Conservation (phyloP, 2,888 invertebrate species). For the Deroplatys truncata region DNA sequence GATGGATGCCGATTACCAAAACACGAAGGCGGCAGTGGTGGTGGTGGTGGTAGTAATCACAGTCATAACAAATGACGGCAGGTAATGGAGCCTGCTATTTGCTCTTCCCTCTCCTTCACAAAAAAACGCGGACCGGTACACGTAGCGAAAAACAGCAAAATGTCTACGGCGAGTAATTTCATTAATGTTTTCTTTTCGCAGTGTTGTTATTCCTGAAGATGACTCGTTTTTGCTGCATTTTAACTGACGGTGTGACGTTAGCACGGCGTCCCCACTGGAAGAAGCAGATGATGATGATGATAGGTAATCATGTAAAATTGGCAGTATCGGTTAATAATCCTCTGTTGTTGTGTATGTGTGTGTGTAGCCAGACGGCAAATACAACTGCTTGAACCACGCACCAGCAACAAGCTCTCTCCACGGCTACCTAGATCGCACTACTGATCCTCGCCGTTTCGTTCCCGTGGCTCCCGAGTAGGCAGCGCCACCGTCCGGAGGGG, state of each 20-base stretch:
- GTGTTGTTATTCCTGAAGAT: background rate
- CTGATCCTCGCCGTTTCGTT: background rate
- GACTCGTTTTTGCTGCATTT: background rate
- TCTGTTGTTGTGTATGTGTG: background rate
- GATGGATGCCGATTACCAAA: background rate
- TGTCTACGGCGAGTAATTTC: background rate
- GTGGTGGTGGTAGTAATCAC: background rate
- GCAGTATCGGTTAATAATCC: background rate
- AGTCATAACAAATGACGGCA: background rate
- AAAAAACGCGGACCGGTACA: background rate
- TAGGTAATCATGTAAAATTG: constrained; percentile 11
- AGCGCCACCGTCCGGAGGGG: constrained; percentile 24
- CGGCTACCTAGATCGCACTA: constrained; percentile 16
- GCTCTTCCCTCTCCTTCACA: background rate
- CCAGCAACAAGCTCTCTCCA: background rate
- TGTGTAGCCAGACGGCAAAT: background rate
- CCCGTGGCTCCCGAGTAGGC: constrained; percentile 8
- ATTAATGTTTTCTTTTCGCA: background rate
- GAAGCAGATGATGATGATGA: background rate
- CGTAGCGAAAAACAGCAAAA: background rate
- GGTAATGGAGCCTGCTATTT: background rate
- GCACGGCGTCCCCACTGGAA: background rate
- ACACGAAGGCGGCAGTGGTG: background rate
- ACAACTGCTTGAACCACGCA: background rate
- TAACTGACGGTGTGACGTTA: background rate